A percentile compares a stretch with the other conserved stretches of the same genome.
phyloP scores from a whole-genome alignment of 2,888 invertebrate genomes.

The Euzophera pinguis region DNA sequence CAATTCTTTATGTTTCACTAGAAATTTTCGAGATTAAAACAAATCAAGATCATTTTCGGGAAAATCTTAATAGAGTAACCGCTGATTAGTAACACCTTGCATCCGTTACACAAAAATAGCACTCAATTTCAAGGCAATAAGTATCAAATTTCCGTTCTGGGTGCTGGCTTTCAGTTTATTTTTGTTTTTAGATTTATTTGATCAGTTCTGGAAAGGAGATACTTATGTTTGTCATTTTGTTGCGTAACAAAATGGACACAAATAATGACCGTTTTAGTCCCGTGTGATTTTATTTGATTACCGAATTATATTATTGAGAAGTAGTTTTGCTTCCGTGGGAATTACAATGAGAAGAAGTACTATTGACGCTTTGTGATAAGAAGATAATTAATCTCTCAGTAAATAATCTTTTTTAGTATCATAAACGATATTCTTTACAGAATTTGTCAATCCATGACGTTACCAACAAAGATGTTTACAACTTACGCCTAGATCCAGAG shows the following conservation, averaged over 20 bases:
- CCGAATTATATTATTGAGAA: background rate
- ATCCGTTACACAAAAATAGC: constrained; percentile 1
- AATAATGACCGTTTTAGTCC: background rate
- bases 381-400: no score
- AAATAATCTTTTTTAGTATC: no score
- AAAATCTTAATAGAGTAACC: constrained; percentile 8
- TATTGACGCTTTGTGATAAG: no score
- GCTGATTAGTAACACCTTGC: constrained; percentile 2
- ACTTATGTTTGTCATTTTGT: background rate
- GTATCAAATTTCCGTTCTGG: constrained; percentile 7
- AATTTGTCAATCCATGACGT: no score
- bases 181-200: background rate
- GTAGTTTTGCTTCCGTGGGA: no score
- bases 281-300: constrained; percentile 3
- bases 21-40: constrained; percentile 10
- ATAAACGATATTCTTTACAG: no score
- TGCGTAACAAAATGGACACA: background rate
- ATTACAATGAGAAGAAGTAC: no score
- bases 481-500: no score
- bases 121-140: background rate
- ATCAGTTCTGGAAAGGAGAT: background rate
- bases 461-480: no score
- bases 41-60: constrained; percentile 9
- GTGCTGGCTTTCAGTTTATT: background rate
- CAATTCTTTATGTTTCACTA: constrained; percentile 4